phyloP scores from a whole-genome alignment of 2,888 invertebrate genomes.

The Ctena decussata region DNA sequence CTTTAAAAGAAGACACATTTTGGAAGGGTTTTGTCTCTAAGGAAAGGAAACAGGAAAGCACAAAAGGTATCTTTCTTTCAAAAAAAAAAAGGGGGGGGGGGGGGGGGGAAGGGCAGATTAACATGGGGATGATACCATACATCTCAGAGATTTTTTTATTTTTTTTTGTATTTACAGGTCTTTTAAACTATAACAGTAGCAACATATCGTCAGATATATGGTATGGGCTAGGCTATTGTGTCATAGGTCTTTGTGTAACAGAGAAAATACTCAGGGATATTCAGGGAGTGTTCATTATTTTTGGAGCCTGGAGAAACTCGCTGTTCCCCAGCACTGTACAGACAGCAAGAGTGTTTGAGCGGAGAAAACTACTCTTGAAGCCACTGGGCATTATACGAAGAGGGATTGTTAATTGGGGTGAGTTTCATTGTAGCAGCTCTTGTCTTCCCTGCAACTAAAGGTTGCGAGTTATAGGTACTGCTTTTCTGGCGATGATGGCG shows the following conservation, averaged over 20 bases:
- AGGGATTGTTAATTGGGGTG: conserved; percentile 80
- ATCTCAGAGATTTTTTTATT: too few relatives aligned
- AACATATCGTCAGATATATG: conserved; percentile 61
- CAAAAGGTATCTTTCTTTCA: too few relatives aligned
- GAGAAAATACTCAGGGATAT: conserved; percentile 80
- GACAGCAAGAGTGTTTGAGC: conserved; percentile 58
- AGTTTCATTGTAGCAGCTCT: conserved; percentile 53
- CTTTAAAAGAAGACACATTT: too few relatives aligned
- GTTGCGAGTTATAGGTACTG: too few relatives aligned
- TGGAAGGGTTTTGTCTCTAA: too few relatives aligned
- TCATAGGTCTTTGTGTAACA: conserved; percentile 80
- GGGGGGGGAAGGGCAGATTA: too few relatives aligned
- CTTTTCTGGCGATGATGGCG: too few relatives aligned
- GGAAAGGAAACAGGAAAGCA: too few relatives aligned
- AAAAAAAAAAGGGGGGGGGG: too few relatives aligned
- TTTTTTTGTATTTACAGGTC: conserved; percentile 47
- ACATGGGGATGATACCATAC: too few relatives aligned
- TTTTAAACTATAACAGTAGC: conserved; percentile 73
- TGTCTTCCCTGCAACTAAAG: too few relatives aligned
- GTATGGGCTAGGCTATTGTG: conserved; percentile 77
- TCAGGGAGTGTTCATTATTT: conserved; percentile 81
- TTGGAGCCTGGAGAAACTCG: conserved; percentile 80
- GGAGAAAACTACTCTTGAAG: conserved; percentile 71
- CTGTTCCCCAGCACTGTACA: conserved; percentile 77
- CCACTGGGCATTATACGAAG: conserved; percentile 77